Percentiles rank a stretch among this genome's conserved stretches.
phyloP scores from a whole-genome alignment of 23 tunicate species.

The Halocynthia aurantium region DNA sequence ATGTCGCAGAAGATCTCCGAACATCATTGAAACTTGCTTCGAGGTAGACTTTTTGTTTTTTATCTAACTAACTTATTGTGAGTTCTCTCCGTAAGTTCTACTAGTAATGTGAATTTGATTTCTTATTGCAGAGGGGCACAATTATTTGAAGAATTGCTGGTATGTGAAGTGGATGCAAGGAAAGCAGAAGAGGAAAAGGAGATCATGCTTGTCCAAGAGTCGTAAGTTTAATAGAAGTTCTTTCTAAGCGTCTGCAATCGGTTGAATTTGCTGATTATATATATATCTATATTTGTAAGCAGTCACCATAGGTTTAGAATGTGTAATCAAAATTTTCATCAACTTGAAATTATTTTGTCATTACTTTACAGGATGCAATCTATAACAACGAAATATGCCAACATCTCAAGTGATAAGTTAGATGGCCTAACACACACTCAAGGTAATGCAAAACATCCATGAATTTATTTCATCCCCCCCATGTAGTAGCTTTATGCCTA shows the following conservation, averaged over 20 bases:
- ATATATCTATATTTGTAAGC: no score
- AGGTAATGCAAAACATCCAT: conserved; percentile 33
- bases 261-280: no score
- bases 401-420: conserved; percentile 23
- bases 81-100: neutral
- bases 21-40: conserved; percentile 53
- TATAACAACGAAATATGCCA: conserved; percentile 36
- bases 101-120: neutral
- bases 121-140: conserved; percentile 61
- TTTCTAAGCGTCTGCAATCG: no score
- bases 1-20: conserved; percentile 76
- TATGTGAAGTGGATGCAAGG: conserved; percentile 48
- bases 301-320: no score
- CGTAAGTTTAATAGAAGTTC: conserved; percentile 25
- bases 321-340: no score
- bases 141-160: conserved; percentile 46
- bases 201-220: conserved; percentile 27
- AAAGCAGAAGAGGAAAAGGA: conserved; percentile 32
- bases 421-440: conserved; percentile 31
- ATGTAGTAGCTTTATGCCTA: no score
- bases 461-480: neutral
- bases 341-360: neutral
- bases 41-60: conserved; percentile 22
- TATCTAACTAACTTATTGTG: neutral
- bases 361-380: conserved; percentile 46